Evolutionary conservation across 1,140 invertebrate genomes (phyloP), one percentile per base, ranked within the genome.

Genomic region (Megathymus violae): DNA sequence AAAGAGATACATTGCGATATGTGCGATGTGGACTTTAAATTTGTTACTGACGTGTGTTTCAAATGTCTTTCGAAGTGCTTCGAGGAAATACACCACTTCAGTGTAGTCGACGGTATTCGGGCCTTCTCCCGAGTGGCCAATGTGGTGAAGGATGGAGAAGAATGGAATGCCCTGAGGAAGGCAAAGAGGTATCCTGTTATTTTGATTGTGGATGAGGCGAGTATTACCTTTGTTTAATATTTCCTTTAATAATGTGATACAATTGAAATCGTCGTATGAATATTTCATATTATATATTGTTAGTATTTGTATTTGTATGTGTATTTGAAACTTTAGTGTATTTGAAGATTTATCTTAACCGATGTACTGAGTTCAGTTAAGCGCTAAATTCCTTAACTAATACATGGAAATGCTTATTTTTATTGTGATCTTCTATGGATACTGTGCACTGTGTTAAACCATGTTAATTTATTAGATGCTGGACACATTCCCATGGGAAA

Each of bases 401-500:
- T n/a, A n/a, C n/a, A n/a, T n/a, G n/a, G n/a, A n/a, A n/a, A n/a
- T n/a, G n/a, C n/a, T n/a, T n/a, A n/a, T n/a, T n/a, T n/a, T n/a
- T n/a, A n/a, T n/a, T n/a, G n/a, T 22, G 19, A 22, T 22, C 19
- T 22, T 5, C 2, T 22, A 22, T 22, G 19, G 5, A 5, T 22
- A 22, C 19, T n/a, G n/a, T n/a, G n/a, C n/a, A n/a, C n/a, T n/a
- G n/a, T n/a, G 5, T 22, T 22, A 22, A 22, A 22, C 19, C 5
- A 3, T 22, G 2, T 52, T 36, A n/a, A 41, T 17, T 19, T 89
- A 90, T 61, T 76, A 96, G 95, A 85, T 91, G 44, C 78, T 96
- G 19, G 95, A 96, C 83, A 92, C 93, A 48, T 91, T 97, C 59
- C 95, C 96, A 0, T 96, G 95, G 93, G 96, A 97, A 88, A 93